phyloP scores from a whole-genome alignment of 2,113 vertebrate species.

The Oryzias curvinotus region DNA sequence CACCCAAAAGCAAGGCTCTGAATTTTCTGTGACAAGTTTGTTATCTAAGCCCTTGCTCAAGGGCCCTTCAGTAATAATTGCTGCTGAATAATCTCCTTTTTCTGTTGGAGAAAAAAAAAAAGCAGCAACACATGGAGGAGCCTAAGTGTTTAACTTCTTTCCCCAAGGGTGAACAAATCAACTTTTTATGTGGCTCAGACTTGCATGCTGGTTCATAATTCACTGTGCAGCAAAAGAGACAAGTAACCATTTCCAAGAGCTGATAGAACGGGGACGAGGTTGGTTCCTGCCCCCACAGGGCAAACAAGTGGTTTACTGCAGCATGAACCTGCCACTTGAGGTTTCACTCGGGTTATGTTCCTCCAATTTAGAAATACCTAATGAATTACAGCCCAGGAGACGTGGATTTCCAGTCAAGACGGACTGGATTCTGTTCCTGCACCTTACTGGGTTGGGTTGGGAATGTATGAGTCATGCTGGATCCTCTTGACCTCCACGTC shows the following conservation, averaged over 20 bases:
- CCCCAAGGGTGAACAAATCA: constrained; percentile 27
- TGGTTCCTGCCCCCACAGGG: not conserved
- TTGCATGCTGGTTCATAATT: constrained; percentile 22
- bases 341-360: not conserved
- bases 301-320: not conserved
- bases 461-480: not conserved
- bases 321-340: not conserved
- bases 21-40: constrained; percentile 16
- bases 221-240: constrained; percentile 12
- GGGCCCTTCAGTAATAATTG: not conserved
- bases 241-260: not conserved
- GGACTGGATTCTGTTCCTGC: not conserved
- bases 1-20: constrained; percentile 13
- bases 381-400: not conserved
- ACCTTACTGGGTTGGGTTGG: not conserved
- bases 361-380: constrained; percentile 1
- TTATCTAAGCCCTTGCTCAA: constrained; percentile 10
- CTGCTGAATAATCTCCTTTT: not conserved
- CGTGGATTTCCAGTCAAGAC: not conserved
- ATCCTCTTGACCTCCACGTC: not conserved
- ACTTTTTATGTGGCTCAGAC: constrained; percentile 10
- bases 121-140: constrained; percentile 22
- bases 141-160: not conserved
- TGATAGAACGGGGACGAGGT: not conserved
- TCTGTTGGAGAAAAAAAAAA: constrained; percentile 7